A percentile compares a stretch with the other conserved stretches of the same genome.
phyloP scores from a whole-genome alignment of 2,888 invertebrate species.

The Byasa hedistus region DNA sequence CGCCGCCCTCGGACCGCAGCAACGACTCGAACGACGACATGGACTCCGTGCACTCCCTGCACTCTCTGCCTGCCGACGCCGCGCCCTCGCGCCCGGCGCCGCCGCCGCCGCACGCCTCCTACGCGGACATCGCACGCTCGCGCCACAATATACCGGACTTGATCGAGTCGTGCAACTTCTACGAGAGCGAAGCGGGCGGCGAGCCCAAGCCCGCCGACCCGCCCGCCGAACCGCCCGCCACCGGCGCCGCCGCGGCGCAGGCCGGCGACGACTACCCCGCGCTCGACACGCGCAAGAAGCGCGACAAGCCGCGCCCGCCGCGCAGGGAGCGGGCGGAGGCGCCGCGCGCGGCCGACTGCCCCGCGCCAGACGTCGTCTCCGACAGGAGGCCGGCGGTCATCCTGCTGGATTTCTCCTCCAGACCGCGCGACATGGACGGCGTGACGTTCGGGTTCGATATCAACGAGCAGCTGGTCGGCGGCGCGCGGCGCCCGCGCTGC shows the following conservation, averaged over 20 bases:
- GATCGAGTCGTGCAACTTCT: slow-evolving; percentile 76
- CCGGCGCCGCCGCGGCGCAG: slow-evolving; percentile 45
- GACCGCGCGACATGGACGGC: slow-evolving; percentile 80
- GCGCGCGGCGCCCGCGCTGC: slow-evolving; percentile 53
- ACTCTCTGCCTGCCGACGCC: slow-evolving; percentile 73
- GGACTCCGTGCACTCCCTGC: slow-evolving; percentile 92
- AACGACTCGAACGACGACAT: slow-evolving; percentile 89
- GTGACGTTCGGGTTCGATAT: slow-evolving; percentile 91
- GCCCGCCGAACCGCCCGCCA: slow-evolving; percentile 39
- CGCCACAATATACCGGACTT: slow-evolving; percentile 75
- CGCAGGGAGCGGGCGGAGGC: slow-evolving; percentile 36
- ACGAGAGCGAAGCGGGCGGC: slow-evolving; percentile 53
- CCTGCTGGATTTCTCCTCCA: slow-evolving; percentile 82
- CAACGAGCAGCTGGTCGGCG: slow-evolving; percentile 84
- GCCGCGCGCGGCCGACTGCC: slow-evolving; percentile 63
- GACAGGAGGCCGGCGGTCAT: slow-evolving; percentile 85
- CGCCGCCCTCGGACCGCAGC: slow-evolving; percentile 91
- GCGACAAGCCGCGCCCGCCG: slow-evolving; percentile 35
- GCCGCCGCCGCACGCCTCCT: slow-evolving; percentile 80
- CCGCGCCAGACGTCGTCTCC: slow-evolving; percentile 68
- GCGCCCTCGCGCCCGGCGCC: slow-evolving; percentile 84
- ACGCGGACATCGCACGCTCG: slow-evolving; percentile 89
- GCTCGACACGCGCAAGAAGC: slow-evolving; percentile 36
- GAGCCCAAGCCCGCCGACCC: slow-evolving; percentile 23
- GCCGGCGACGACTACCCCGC: slow-evolving; percentile 43